Conservation (phyloP, 1,140 invertebrate species). For the Diprion similis region DNA sequence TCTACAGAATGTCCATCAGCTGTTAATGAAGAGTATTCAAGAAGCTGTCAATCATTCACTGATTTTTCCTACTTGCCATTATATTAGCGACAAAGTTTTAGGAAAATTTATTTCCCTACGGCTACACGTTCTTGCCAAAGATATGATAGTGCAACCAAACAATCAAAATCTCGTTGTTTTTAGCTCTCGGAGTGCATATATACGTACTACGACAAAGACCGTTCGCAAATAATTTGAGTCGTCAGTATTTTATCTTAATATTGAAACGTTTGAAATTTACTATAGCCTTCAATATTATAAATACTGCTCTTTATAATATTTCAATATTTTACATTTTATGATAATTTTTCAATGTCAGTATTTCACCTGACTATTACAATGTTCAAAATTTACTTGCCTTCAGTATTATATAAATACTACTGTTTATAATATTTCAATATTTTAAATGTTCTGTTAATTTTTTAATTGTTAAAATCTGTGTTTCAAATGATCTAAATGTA, state of each 20-base stretch:
- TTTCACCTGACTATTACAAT: too few relatives aligned
- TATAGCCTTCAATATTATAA: too few relatives aligned
- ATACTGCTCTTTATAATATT: too few relatives aligned
- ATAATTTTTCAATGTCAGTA: too few relatives aligned
- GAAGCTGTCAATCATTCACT: neutral
- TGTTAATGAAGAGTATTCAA: neutral
- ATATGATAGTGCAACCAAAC: neutral
- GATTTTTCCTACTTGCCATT: neutral
- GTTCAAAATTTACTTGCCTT: too few relatives aligned
- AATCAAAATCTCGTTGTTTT: conserved; percentile 6
- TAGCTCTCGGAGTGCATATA: conserved; percentile 10
- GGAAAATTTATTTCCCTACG: neutral
- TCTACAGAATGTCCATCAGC: neutral
- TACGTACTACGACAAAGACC: conserved; percentile 1
- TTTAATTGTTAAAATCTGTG: too few relatives aligned
- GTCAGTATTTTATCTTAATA: neutral
- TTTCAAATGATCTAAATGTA: too few relatives aligned
- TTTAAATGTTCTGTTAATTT: too few relatives aligned
- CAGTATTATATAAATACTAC: too few relatives aligned
- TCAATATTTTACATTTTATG: too few relatives aligned
- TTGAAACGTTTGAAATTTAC: neutral
- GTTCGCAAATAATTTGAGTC: too few relatives aligned
- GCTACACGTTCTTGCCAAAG: conserved; percentile 9
- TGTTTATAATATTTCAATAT: too few relatives aligned
- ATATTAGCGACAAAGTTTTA: neutral